Conservation (phyloP, 2,113 vertebrate species). For the Budorcas taxicolor region DNA sequence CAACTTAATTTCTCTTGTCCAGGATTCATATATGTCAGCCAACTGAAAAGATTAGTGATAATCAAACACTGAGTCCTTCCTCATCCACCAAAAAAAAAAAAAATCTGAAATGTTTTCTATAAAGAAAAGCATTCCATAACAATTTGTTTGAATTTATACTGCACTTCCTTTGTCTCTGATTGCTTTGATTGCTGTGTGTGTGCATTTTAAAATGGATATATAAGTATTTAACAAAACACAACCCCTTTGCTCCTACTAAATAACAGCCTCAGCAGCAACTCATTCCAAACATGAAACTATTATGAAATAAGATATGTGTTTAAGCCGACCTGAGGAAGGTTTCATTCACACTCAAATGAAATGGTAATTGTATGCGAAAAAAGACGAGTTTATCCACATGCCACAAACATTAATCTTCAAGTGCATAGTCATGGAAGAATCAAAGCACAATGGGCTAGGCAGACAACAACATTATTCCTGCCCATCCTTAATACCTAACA, state of each 20-base stretch:
- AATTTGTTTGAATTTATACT: not conserved
- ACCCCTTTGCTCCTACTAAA: not conserved
- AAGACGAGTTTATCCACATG: constrained; percentile 49
- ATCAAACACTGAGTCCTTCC: not conserved
- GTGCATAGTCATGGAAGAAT: not conserved
- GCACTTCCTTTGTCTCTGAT: not conserved
- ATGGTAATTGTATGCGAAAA: not conserved
- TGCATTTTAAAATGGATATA: not conserved
- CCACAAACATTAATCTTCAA: not conserved
- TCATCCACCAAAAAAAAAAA: not conserved
- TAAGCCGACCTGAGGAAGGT: not conserved
- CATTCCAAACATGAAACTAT: not conserved
- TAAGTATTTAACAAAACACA: constrained; percentile 8
- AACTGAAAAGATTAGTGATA: not conserved
- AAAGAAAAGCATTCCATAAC: not conserved
- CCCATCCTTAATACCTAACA: not conserved
- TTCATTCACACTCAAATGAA: constrained; percentile 38
- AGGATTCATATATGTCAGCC: not conserved
- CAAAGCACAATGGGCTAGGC: not conserved
- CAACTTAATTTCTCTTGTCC: not conserved
- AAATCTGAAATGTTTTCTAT: not conserved
- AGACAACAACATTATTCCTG: not conserved
- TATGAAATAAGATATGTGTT: constrained; percentile 23
- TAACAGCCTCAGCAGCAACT: not conserved
- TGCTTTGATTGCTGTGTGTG: not conserved